A percentile compares a stretch with the other conserved stretches of the same genome.
phyloP scores from a whole-genome alignment of 2,888 invertebrate species.

The Xylophagus ater region DNA sequence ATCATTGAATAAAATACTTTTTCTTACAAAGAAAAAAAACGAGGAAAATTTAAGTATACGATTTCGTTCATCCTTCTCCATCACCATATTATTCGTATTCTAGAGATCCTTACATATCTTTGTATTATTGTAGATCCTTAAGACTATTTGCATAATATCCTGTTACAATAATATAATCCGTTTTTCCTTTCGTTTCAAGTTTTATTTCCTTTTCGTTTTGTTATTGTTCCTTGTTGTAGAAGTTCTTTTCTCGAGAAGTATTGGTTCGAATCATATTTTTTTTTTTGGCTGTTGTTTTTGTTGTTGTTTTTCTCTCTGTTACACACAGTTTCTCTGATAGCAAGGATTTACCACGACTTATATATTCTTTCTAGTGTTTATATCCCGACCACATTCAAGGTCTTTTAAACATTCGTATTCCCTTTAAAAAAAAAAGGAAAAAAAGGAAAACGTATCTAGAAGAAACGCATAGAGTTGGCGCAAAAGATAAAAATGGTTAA shows the following conservation, averaged over 20 bases:
- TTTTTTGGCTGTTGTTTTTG: neutral
- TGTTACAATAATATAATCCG: slow-evolving; percentile 15
- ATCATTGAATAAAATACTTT: too few relatives aligned
- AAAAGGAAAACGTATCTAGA: slow-evolving; percentile 8
- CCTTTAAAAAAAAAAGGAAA: slow-evolving; percentile 5
- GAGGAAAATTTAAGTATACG: too few relatives aligned
- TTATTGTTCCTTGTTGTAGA: neutral
- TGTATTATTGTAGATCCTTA: neutral
- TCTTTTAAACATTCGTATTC: neutral
- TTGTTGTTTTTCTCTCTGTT: slow-evolving; percentile 5
- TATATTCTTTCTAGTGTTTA: slow-evolving; percentile 8
- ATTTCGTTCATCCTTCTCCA: too few relatives aligned
- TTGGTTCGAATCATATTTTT: too few relatives aligned
- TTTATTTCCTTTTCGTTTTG: slow-evolving; percentile 1
- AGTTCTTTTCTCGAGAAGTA: too few relatives aligned
- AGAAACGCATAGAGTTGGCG: neutral
- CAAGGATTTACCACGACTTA: slow-evolving; percentile 7
- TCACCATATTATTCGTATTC: too few relatives aligned
- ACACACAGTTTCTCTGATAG: neutral
- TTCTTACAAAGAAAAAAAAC: too few relatives aligned
- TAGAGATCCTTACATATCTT: neutral
- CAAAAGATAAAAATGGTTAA: neutral
- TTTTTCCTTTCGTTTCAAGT: slow-evolving; percentile 7
- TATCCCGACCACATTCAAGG: slow-evolving; percentile 10
- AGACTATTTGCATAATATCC: slow-evolving; percentile 16